A percentile compares a stretch with the other conserved stretches of the same genome.
Evolutionary conservation across 2,888 invertebrate genomes (phyloP).

Genomic region (Brenthis daphne): DNA sequence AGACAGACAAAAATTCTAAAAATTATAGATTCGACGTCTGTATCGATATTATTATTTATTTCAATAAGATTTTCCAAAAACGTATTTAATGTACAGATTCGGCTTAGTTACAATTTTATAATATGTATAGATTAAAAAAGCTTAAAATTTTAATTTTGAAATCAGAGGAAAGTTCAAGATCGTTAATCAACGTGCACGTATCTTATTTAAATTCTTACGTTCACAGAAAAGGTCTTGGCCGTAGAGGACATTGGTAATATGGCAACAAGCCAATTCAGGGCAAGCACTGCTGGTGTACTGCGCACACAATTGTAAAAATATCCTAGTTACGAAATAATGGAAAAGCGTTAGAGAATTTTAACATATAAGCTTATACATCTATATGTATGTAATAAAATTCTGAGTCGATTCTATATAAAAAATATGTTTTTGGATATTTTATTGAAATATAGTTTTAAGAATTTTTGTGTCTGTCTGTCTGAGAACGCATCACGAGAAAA

Average conservation of each 20-base stretch:
- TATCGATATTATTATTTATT: too few relatives aligned
- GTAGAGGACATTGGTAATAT: conserved; percentile 18
- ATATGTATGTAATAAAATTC: too few relatives aligned
- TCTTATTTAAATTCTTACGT: conserved; percentile 18
- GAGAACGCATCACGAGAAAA: too few relatives aligned
- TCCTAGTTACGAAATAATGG: conserved; percentile 1
- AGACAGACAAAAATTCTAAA: too few relatives aligned
- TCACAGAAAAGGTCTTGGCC: conserved; percentile 20
- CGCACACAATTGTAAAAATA: conserved; percentile 21
- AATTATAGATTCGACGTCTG: too few relatives aligned
- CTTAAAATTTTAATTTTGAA: background rate
- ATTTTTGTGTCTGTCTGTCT: too few relatives aligned
- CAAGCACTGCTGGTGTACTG: conserved; percentile 13
- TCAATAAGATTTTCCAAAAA: too few relatives aligned
- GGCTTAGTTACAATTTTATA: too few relatives aligned
- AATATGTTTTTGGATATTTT: too few relatives aligned
- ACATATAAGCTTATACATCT: background rate
- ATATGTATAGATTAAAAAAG: background rate
- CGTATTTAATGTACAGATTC: too few relatives aligned
- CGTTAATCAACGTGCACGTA: conserved; percentile 3
- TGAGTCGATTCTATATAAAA: too few relatives aligned
- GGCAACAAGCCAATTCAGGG: conserved; percentile 26
- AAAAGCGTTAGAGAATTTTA: background rate
- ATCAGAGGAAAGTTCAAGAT: background rate
- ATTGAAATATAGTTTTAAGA: too few relatives aligned